A percentile compares a stretch with the other conserved stretches of the same genome.
Evolutionary conservation across 1,140 invertebrate species (phyloP).

Genomic region (Atta texana): DNA sequence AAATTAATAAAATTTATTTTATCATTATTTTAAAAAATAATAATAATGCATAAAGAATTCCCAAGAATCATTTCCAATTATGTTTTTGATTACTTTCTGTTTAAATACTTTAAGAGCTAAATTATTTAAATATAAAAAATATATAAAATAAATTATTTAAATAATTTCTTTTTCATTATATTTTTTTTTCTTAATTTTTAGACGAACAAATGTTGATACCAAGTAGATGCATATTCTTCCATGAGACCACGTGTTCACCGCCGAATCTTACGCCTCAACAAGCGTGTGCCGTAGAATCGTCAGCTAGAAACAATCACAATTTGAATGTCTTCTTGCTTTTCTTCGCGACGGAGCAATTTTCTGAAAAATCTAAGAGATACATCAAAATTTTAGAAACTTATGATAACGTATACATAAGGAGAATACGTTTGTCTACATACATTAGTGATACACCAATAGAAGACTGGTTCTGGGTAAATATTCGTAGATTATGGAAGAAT

Average conservation of each 20-base stretch:
- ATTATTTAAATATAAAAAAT: neutral
- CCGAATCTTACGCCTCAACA: slow-evolving; percentile 9
- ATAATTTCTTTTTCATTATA: neutral
- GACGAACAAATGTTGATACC: slow-evolving; percentile 15
- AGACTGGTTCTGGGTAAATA: neutral
- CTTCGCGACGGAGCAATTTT: neutral
- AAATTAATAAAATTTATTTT: slow-evolving; percentile 3
- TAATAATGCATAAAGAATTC: too few species aligned
- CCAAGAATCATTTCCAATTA: neutral
- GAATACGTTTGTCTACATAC: slow-evolving; percentile 23
- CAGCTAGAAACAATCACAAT: slow-evolving; percentile 24
- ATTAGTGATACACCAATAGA: slow-evolving; percentile 21
- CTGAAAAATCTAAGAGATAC: slow-evolving; percentile 10
- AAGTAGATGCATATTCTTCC: slow-evolving; percentile 38
- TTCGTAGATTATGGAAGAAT: neutral
- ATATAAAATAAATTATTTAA: neutral
- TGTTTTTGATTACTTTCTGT: neutral
- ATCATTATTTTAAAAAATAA: neutral
- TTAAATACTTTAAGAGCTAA: neutral
- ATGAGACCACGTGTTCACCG: slow-evolving; percentile 22
- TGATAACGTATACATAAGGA: slow-evolving; percentile 36
- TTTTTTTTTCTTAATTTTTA: neutral
- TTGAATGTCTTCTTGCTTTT: slow-evolving; percentile 29
- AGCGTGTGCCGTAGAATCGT: slow-evolving; percentile 32
- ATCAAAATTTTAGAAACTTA: slow-evolving; percentile 37